Evolutionary conservation across 2,888 invertebrate species (phyloP).

Genomic region (Lasioglossum villosulum): DNA sequence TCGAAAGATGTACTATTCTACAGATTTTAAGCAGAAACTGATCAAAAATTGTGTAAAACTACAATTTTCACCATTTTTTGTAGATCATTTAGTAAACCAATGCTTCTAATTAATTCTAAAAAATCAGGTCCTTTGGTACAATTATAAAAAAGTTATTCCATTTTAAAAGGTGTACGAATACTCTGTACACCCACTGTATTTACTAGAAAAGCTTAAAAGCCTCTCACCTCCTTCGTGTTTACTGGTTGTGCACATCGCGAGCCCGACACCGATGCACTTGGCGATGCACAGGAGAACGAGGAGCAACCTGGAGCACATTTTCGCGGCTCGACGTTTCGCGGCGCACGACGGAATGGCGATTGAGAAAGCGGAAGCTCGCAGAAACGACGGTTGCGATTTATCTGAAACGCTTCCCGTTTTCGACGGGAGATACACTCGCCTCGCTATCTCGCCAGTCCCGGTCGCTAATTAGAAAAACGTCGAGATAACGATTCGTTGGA

Average conservation of each 20-base stretch:
- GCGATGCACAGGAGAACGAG: slow-evolving; percentile 60
- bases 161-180: too few species aligned
- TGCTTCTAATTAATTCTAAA: too few species aligned
- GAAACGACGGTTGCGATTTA: slow-evolving; percentile 49
- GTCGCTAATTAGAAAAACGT: slow-evolving; percentile 34
- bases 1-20: too few species aligned
- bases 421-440: slow-evolving; percentile 32
- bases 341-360: slow-evolving; percentile 39
- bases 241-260: slow-evolving; percentile 67
- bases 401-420: slow-evolving; percentile 61
- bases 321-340: slow-evolving; percentile 34
- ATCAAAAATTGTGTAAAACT: too few species aligned
- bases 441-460: slow-evolving; percentile 52
- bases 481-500: not conserved
- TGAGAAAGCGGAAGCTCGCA: slow-evolving; percentile 18
- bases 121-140: too few species aligned
- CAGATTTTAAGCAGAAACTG: too few species aligned
- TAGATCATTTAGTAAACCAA: too few species aligned
- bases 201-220: not conserved
- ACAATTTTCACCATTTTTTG: too few species aligned
- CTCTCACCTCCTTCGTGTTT: slow-evolving; percentile 73
- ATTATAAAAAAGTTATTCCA: too few species aligned
- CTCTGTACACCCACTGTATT: too few species aligned
- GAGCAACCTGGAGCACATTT: slow-evolving; percentile 57
- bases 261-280: slow-evolving; percentile 40